These are phyloP conservation scores for Spilogale gracilis DNA, from an alignment of 2,113 vertebrate species.

Conservation along the genomic window DNA sequence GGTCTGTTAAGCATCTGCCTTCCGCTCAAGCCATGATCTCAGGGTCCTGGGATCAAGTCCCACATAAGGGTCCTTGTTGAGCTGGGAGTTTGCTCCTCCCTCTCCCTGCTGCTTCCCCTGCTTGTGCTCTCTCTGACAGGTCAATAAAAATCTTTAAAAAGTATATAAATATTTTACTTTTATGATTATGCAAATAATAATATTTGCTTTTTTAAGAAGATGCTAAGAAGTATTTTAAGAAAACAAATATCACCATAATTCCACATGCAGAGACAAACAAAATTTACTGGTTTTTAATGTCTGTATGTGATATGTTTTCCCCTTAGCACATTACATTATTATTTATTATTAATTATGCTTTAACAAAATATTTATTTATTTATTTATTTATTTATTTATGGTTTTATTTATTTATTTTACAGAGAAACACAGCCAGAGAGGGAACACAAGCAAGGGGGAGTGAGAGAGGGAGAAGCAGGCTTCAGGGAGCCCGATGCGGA, in stretches of 20 bases:
- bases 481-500: too few species aligned
- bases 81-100: neutral
- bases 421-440: too few species aligned
- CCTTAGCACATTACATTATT: neutral
- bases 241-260: neutral
- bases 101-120: neutral
- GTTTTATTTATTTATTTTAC: too few species aligned
- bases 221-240: constrained; percentile 13
- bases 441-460: too few species aligned
- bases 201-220: constrained; percentile 34
- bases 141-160: neutral
- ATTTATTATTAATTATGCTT: neutral
- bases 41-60: neutral
- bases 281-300: constrained; percentile 29
- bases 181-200: neutral
- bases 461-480: too few species aligned
- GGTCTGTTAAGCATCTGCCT: neutral
- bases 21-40: neutral
- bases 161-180: constrained; percentile 3
- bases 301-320: neutral
- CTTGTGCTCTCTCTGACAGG: neutral
- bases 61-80: neutral
- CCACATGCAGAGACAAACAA: neutral
- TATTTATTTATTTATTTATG: too few species aligned
- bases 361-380: neutral